Percentiles rank a stretch among this genome's conserved stretches.
Evolutionary conservation across 2,113 vertebrate species (phyloP).

Genomic region (Herpetotheres cachinnans): DNA sequence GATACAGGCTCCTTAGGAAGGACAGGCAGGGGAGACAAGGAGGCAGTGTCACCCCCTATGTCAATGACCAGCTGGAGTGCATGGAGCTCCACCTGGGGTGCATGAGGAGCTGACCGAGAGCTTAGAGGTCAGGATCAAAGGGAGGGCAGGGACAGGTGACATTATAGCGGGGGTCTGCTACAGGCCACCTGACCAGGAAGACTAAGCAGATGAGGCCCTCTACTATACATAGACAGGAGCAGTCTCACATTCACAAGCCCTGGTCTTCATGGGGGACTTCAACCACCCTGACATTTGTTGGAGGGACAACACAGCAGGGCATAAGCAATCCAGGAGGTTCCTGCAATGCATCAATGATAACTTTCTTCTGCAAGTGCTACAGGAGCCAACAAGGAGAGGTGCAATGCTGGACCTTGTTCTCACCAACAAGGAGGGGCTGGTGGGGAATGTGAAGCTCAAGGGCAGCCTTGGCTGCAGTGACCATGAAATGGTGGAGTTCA

Average conservation of each 20-base stretch:
- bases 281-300: neutral
- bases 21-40: neutral
- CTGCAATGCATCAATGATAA: neutral
- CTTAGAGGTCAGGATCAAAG: neutral
- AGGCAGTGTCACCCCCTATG: neutral
- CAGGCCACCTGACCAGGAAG: accelerated
- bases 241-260: neutral
- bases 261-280: neutral
- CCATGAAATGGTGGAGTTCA: neutral
- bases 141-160: neutral
- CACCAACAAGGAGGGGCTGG: neutral
- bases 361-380: accelerated
- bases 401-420: neutral
- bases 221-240: neutral
- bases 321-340: neutral
- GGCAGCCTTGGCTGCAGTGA: neutral
- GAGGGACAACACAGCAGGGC: neutral
- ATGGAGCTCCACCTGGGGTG: accelerated
- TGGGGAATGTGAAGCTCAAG: neutral
- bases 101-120: neutral
- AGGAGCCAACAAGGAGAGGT: neutral
- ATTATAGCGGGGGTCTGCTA: neutral
- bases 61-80: neutral
- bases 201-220: neutral
- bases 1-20: neutral